Evolutionary conservation across 2,888 invertebrate species (phyloP), one percentile per base, ranked within the genome.

Genomic region (Dynastes tityus): DNA sequence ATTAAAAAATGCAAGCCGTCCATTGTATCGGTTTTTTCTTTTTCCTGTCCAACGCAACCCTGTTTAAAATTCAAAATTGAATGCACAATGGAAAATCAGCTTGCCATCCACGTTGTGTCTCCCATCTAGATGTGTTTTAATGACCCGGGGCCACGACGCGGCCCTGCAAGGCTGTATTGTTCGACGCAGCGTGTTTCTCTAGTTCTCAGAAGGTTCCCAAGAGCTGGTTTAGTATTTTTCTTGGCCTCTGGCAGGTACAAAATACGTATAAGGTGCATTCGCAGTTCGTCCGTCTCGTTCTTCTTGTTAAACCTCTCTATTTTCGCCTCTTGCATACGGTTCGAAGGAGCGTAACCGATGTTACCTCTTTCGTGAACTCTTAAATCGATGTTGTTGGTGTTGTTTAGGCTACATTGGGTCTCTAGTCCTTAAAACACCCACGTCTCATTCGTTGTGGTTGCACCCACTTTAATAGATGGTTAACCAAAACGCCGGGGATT

Each of bases 161-260:
- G 81, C 82, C 81, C 82, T 80, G 83, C 82, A 83, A 83, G 82
- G 83, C 82, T 83, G 82, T 82, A 83, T 83, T 83, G 83, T 83
- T 82, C 79, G 74, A 80, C 81, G 63, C 83, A 82, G 82, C 82
- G 77, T 82, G 82, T 74, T 78, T 80, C 80, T 80, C 78, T 74
- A 73, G 78, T 81, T 81, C 82, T 80, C 45, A 76, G 82, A 81
- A 81, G 78, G 78, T 71, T 78, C 68, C 64, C 65, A 63, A 74
- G 73, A 64, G 78, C 70, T 78, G 64, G 78, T 78, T 73, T 71
- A 64, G 61, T 78, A 78, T 78, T 78, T 78, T 73, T 78, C 61
- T 78, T 71, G 70, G 63, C 64, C 64, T 53, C 71, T 71, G 64
- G 78, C 78, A 78, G 78, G 78, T 78, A 78, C 64, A 70, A 78